Conservation (phyloP, 1,140 invertebrate genomes). For the Eufriesea mexicana region DNA sequence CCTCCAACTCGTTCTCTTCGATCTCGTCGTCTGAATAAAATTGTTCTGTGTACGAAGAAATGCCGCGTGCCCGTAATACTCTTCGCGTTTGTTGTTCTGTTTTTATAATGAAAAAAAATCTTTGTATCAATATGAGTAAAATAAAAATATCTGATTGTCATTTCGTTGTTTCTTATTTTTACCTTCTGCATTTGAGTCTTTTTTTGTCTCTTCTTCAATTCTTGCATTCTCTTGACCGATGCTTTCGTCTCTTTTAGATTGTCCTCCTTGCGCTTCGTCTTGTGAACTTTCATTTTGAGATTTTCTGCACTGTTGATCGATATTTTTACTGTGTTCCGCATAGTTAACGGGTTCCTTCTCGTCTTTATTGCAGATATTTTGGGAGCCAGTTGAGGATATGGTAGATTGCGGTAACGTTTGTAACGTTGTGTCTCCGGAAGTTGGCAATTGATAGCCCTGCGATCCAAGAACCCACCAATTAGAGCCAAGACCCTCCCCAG, state of each 20-base stretch:
- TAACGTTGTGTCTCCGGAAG: constrained; percentile 63
- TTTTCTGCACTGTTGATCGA: not conserved
- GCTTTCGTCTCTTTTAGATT: not conserved
- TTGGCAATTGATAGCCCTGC: constrained; percentile 71
- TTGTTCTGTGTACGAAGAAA: constrained; percentile 79
- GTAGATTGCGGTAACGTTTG: constrained; percentile 69
- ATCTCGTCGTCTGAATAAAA: constrained; percentile 76
- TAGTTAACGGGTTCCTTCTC: not conserved
- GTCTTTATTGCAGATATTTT: constrained; percentile 13
- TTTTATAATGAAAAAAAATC: constrained; percentile 7
- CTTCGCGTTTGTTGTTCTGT: constrained; percentile 66
- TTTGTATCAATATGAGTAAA: constrained; percentile 9
- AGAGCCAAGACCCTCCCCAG: constrained; percentile 70
- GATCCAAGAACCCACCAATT: constrained; percentile 79
- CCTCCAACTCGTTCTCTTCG: constrained; percentile 73
- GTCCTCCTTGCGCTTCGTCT: not conserved
- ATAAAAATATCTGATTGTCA: not conserved
- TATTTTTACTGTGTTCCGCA: not conserved
- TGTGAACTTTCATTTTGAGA: not conserved
- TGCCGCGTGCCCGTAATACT: constrained; percentile 75
- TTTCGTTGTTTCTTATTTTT: not conserved
- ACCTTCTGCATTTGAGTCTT: constrained; percentile 10
- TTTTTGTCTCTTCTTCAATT: constrained; percentile 4
- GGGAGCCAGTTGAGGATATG: constrained; percentile 62
- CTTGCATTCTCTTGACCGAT: not conserved